These are phyloP conservation scores for Diaprepes abbreviatus DNA, from an alignment of 2,888 invertebrate genomes.

Conservation along the genomic window DNA sequence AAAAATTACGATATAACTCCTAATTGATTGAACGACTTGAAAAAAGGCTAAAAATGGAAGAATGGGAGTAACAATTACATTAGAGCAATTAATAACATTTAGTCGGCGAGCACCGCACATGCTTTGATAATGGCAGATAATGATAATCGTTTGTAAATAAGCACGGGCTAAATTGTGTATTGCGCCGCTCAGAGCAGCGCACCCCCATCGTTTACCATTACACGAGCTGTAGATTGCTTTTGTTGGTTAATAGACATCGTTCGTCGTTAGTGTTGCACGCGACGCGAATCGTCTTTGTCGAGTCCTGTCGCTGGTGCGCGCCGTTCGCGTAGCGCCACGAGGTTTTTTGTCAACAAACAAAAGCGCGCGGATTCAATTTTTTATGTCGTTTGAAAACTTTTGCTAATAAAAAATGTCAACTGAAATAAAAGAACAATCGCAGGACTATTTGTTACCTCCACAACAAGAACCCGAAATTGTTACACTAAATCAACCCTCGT, in stretches of 20 bases:
- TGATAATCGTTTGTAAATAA: conserved; percentile 57
- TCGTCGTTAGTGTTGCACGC: conserved; percentile 38
- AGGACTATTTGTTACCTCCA: conserved; percentile 28
- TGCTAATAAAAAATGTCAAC: conserved; percentile 25
- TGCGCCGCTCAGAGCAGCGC: conserved; percentile 56
- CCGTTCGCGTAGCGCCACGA: conserved; percentile 20
- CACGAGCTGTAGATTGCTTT: conserved; percentile 58
- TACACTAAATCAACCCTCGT: conserved; percentile 30
- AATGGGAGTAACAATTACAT: conserved; percentile 27
- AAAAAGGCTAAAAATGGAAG: conserved; percentile 13
- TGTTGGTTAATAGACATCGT: conserved; percentile 54
- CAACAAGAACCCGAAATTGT: conserved; percentile 24
- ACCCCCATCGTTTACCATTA: conserved; percentile 58
- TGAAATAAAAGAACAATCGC: conserved; percentile 42
- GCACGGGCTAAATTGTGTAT: conserved; percentile 55
- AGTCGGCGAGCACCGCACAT: conserved; percentile 46
- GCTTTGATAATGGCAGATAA: conserved; percentile 55
- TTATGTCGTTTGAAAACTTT: neutral
- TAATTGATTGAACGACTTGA: conserved; percentile 8
- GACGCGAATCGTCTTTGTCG: conserved; percentile 27
- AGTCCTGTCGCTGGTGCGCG: conserved; percentile 24
- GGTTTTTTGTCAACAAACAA: conserved; percentile 37
- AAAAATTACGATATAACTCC: conserved; percentile 13
- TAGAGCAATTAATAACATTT: conserved; percentile 44
- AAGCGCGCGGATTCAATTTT: conserved; percentile 22